Evolutionary conservation across 2,888 invertebrate genomes (phyloP).

Genomic region (Malthinus seriepunctatus): DNA sequence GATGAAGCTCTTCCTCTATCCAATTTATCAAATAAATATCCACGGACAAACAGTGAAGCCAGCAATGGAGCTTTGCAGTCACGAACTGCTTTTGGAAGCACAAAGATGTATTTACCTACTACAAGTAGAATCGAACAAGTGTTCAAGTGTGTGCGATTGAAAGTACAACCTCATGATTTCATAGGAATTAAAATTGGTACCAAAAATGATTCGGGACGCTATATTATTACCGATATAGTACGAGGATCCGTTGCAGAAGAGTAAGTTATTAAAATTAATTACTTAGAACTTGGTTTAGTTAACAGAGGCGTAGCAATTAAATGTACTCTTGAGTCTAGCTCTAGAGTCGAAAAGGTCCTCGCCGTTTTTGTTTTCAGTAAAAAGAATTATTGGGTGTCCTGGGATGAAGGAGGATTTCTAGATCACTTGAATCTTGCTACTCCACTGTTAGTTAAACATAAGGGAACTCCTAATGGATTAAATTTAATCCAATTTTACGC

Average conservation of each 20-base stretch:
- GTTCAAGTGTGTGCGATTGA: constrained; percentile 46
- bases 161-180: constrained; percentile 35
- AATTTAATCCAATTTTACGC: no score
- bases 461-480: no score
- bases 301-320: no score
- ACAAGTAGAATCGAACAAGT: constrained; percentile 39
- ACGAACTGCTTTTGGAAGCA: background rate
- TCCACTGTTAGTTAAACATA: no score
- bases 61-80: background rate
- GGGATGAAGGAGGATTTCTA: no score
- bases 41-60: constrained; percentile 12
- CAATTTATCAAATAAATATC: constrained; percentile 2
- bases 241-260: constrained; percentile 57
- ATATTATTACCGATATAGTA: constrained; percentile 57
- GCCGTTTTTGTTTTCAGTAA: background rate
- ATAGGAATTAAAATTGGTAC: constrained; percentile 43
- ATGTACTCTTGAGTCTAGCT: background rate
- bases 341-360: background rate
- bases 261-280: constrained; percentile 44
- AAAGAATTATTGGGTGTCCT: no score
- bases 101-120: constrained; percentile 1
- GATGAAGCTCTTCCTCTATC: constrained; percentile 15
- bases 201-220: constrained; percentile 40
- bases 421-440: constrained; percentile 1
- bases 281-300: no score